Percentiles rank a stretch among this genome's conserved stretches.
Evolutionary conservation across 2,113 vertebrate genomes (phyloP).

Genomic region (Ornithorhynchus anatinus): DNA sequence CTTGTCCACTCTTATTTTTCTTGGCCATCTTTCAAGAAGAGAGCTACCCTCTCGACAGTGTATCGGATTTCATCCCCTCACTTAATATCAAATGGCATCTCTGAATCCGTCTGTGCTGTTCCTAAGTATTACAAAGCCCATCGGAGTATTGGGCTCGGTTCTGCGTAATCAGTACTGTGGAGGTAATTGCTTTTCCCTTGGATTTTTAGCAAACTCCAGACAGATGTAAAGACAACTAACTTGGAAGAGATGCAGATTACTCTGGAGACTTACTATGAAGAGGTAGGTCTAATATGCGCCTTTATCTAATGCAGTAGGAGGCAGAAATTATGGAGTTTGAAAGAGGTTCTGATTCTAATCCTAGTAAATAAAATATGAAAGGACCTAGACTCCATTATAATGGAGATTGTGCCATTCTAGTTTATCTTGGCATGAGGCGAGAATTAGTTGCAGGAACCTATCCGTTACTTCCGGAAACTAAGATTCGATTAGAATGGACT

Average conservation of each 20-base stretch:
- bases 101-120: fast-evolving
- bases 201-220: slow-evolving; percentile 82
- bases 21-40: too few species aligned
- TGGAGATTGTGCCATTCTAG: background rate
- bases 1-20: too few species aligned
- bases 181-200: background rate
- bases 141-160: background rate
- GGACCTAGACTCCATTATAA: background rate
- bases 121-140: background rate
- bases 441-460: fast-evolving
- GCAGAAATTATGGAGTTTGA: background rate
- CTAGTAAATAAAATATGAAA: background rate
- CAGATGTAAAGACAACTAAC: slow-evolving; percentile 81
- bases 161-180: background rate
- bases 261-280: slow-evolving; percentile 85
- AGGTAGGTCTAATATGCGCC: slow-evolving; percentile 67
- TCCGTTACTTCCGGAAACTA: background rate
- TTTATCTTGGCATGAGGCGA: background rate
- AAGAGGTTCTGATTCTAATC: background rate
- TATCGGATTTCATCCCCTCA: too few species aligned
- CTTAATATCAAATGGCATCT: background rate
- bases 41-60: too few species aligned
- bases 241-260: slow-evolving; percentile 87
- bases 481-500: background rate
- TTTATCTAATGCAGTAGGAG: fast-evolving